Evolutionary conservation across 2,113 vertebrate genomes (phyloP), one percentile per base, ranked within the genome.

Genomic region (Okapia johnstoni): DNA sequence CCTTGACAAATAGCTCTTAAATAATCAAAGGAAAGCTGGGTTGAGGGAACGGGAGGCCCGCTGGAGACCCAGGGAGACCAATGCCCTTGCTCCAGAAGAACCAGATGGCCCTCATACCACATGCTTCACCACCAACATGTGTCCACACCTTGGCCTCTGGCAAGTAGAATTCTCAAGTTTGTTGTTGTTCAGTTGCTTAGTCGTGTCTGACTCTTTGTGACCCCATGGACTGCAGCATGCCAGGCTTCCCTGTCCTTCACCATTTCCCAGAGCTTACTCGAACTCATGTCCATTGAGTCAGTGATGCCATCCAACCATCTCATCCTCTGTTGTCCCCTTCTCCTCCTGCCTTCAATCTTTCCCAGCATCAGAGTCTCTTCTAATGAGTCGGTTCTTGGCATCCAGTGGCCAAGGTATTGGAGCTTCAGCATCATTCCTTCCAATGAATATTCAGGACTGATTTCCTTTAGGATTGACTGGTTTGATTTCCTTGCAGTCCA

Each of bases 1-100:
- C 40, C 54, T 97, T 63, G 17, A 95, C 40, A 91, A 73, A 93
- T 7, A 58, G 55, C 83, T 63, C 36, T 73, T 92, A 40, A 92
- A 60, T 86, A 92, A 84, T 40, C 52, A 54, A 54, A 77, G 57
- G 85, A 61, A 94, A 90, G 46, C 40, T 85, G 55, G 28, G 2
- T 8, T 43, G 48, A 54, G 40, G 63, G 21, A 86, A 52, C 6
- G 55, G 46, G 84, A 70, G 60, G 14, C 46, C 77, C 61, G 40
- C 11, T 12, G 52, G 88, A 79, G 14, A 48, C 16, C 54, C 83
- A 66, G 8, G 26, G 8, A 63, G 52, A 58, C 33, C 43, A 63
- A 73, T 50, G 58, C n/a, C 11, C 28, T 87, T 79, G 33, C 36
- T 63, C 50, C 17, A 48, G 16, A 30, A 81, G 57, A 36, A 48